Conservation (phyloP, 2,113 vertebrate species). For the Urocitellus parryii region DNA sequence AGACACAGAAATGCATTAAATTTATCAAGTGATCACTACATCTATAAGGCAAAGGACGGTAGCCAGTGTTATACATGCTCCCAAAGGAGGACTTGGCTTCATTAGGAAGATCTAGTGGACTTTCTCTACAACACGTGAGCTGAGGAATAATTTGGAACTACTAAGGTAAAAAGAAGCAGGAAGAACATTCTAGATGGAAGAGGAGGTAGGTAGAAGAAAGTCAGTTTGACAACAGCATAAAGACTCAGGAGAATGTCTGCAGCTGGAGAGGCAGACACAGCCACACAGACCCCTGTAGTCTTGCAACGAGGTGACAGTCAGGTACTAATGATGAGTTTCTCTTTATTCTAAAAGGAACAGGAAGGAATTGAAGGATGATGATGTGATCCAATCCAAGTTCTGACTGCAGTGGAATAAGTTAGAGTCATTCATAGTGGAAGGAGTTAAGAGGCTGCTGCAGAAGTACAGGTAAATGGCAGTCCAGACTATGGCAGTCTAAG, state of each 20-base stretch:
- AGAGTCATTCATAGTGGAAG: not conserved
- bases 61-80: not conserved
- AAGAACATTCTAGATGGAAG: not conserved
- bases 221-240: not conserved
- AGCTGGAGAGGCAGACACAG: too few species aligned
- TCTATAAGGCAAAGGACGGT: not conserved
- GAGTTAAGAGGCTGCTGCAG: not conserved
- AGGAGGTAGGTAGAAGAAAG: not conserved
- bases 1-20: not conserved
- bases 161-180: not conserved
- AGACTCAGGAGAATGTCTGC: not conserved
- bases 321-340: not conserved
- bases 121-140: not conserved
- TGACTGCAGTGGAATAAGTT: not conserved
- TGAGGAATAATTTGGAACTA: not conserved
- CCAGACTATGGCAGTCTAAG: not conserved
- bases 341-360: not conserved
- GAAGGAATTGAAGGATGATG: not conserved
- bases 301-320: too few species aligned
- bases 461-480: not conserved
- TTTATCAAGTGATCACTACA: not conserved
- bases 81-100: fast-evolving
- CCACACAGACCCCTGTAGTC: fast-evolving
- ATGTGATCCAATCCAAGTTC: not conserved
- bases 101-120: not conserved